A percentile compares a stretch with the other conserved stretches of the same genome.
These are phyloP conservation scores for Noctua pronuba DNA, from an alignment of 2,888 invertebrate species.

Conservation along the genomic window DNA sequence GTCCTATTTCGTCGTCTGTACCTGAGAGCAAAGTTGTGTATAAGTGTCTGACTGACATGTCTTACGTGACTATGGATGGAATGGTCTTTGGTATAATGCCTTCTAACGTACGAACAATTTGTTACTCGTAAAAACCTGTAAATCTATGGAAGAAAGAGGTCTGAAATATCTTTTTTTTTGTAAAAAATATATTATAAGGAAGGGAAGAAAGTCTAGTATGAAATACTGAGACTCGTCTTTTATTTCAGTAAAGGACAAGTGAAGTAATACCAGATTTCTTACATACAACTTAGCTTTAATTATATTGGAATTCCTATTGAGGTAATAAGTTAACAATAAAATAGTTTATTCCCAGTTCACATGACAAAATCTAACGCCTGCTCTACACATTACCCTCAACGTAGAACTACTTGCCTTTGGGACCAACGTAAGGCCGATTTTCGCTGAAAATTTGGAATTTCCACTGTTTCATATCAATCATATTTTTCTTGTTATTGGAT, in stretches of 20 bases:
- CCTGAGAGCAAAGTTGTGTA: conserved; percentile 17
- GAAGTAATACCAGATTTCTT: too few species aligned
- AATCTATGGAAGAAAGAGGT: too few species aligned
- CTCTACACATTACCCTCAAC: too few species aligned
- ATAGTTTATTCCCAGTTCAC: too few species aligned
- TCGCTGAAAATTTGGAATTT: too few species aligned
- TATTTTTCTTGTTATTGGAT: too few species aligned
- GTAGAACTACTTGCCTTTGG: too few species aligned
- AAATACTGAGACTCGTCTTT: not conserved
- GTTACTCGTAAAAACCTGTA: too few species aligned
- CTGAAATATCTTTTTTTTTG: too few species aligned
- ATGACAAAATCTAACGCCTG: too few species aligned
- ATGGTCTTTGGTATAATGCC: not conserved
- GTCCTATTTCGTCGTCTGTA: conserved; percentile 13
- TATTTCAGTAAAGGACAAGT: too few species aligned
- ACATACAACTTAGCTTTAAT: not conserved
- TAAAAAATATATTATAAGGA: not conserved
- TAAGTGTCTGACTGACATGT: not conserved
- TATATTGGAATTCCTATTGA: not conserved
- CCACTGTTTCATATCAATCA: conserved; percentile 20
- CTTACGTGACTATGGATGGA: not conserved
- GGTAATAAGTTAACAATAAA: not conserved
- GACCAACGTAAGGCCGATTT: conserved; percentile 56
- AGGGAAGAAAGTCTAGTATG: not conserved
- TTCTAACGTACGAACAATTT: too few species aligned